phyloP scores from a whole-genome alignment of 2,888 invertebrate genomes.

The Apamea crenata region DNA sequence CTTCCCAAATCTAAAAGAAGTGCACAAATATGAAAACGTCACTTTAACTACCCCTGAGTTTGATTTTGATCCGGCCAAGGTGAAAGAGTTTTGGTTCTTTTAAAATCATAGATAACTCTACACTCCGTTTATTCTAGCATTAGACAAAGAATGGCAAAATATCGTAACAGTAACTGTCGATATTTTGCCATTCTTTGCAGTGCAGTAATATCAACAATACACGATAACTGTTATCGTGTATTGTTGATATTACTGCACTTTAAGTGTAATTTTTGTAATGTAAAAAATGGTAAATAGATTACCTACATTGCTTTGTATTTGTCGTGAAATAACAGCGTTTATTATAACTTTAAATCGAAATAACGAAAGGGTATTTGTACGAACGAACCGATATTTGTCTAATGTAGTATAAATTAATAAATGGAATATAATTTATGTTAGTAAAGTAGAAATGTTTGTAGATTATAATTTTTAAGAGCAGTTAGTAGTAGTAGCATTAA shows the following conservation, averaged over 20 bases:
- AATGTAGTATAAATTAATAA: not conserved
- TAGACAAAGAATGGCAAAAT: not conserved
- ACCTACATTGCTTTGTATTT: not conserved
- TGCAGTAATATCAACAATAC: too few species aligned
- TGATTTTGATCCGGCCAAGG: slow-evolving; percentile 37
- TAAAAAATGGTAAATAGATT: not conserved
- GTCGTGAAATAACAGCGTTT: not conserved
- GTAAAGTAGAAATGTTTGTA: not conserved
- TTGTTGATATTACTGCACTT: not conserved
- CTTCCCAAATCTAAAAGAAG: slow-evolving; percentile 67
- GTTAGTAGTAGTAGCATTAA: not conserved
- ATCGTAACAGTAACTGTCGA: too few species aligned
- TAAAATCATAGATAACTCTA: slow-evolving; percentile 8
- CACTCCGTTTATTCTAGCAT: not conserved
- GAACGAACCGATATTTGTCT: not conserved
- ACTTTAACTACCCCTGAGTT: slow-evolving; percentile 32
- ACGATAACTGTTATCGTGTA: not conserved
- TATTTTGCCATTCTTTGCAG: too few species aligned
- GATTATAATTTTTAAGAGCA: not conserved
- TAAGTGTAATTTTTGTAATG: not conserved
- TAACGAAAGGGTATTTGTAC: not conserved
- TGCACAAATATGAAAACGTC: slow-evolving; percentile 48
- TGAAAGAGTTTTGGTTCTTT: slow-evolving; percentile 58
- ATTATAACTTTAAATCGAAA: not conserved
- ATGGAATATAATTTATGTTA: not conserved